Percentiles rank a stretch among this genome's conserved stretches.
These are phyloP conservation scores for Protaetia brevitarsis DNA, from an alignment of 1,140 invertebrate genomes.

Conservation along the genomic window DNA sequence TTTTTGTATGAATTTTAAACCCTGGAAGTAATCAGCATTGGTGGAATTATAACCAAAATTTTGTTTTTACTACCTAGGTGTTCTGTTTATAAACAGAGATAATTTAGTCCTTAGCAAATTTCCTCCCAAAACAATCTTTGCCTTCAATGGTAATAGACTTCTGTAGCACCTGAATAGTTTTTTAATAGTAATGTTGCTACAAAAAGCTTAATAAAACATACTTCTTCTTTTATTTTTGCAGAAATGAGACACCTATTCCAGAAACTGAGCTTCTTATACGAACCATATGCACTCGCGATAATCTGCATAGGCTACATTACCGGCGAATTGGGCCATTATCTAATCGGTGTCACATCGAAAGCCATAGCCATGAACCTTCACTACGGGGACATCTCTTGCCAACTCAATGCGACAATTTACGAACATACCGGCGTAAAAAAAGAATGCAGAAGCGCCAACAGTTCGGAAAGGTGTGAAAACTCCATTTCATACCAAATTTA, in stretches of 20 bases:
- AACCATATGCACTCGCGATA: slow-evolving; percentile 71
- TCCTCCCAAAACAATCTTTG: too few species aligned
- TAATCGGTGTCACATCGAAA: slow-evolving; percentile 85
- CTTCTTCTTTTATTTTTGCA: not conserved
- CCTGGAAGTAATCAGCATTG: slow-evolving; percentile 71
- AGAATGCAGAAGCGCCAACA: slow-evolving; percentile 62
- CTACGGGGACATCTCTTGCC: slow-evolving; percentile 85
- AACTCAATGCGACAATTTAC: slow-evolving; percentile 65
- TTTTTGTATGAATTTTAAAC: slow-evolving; percentile 74
- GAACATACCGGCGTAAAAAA: slow-evolving; percentile 58
- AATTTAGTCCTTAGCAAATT: too few species aligned
- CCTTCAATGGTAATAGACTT: too few species aligned
- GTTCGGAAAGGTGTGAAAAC: slow-evolving; percentile 62
- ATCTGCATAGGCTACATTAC: slow-evolving; percentile 79
- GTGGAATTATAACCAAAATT: too few species aligned
- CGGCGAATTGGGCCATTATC: slow-evolving; percentile 81
- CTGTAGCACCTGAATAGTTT: too few species aligned
- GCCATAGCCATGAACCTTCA: slow-evolving; percentile 78
- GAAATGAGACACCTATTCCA: slow-evolving; percentile 45
- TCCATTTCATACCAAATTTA: not conserved
- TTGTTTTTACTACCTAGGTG: too few species aligned
- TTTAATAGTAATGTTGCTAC: too few species aligned
- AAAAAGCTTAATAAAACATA: not conserved
- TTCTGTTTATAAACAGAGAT: too few species aligned
- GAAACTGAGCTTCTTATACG: slow-evolving; percentile 68